Percentiles rank a stretch among this genome's conserved stretches.
Conservation (phyloP, 2,888 invertebrate genomes). For the Caenorhabditis sp. region DNA sequence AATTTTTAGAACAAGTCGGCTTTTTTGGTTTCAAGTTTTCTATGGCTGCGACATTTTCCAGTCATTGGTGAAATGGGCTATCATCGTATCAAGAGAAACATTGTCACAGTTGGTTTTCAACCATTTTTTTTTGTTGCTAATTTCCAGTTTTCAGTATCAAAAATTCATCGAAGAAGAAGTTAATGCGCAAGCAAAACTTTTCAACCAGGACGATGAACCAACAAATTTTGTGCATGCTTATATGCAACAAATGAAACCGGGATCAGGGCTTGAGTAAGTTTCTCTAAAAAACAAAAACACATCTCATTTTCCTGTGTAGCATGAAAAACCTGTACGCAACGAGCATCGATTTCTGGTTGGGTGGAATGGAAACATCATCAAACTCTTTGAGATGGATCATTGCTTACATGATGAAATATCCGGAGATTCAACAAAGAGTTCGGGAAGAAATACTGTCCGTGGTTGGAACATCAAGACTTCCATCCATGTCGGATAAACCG, state of each 20-base stretch:
- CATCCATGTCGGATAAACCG: slow-evolving; percentile 40
- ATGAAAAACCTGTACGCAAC: slow-evolving; percentile 17
- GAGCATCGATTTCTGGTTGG: slow-evolving; percentile 52
- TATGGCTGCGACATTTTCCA: slow-evolving; percentile 37
- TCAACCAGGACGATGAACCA: slow-evolving; percentile 29
- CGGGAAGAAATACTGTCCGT: slow-evolving; percentile 35
- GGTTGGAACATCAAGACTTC: slow-evolving; percentile 34
- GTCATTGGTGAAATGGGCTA: slow-evolving; percentile 32
- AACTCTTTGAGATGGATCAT: slow-evolving; percentile 50
- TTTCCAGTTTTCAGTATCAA: slow-evolving; percentile 14
- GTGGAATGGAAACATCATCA: slow-evolving; percentile 59
- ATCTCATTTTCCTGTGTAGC: slow-evolving; percentile 6
- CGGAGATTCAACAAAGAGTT: slow-evolving; percentile 48
- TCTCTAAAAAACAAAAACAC: neutral
- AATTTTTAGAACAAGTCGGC: neutral
- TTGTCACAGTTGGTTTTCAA: slow-evolving; percentile 7
- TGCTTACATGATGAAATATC: slow-evolving; percentile 44
- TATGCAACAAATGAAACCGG: slow-evolving; percentile 14
- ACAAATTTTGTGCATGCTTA: slow-evolving; percentile 49
- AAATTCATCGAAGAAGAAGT: slow-evolving; percentile 29
- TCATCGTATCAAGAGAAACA: slow-evolving; percentile 16
- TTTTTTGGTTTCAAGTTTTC: slow-evolving; percentile 10
- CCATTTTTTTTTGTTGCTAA: neutral
- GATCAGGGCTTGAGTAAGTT: slow-evolving; percentile 17
- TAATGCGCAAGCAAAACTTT: slow-evolving; percentile 17